Percentiles rank a stretch among this genome's conserved stretches.
Evolutionary conservation across 2,888 invertebrate species (phyloP).

Genomic region (Oligia fasciuncula): DNA sequence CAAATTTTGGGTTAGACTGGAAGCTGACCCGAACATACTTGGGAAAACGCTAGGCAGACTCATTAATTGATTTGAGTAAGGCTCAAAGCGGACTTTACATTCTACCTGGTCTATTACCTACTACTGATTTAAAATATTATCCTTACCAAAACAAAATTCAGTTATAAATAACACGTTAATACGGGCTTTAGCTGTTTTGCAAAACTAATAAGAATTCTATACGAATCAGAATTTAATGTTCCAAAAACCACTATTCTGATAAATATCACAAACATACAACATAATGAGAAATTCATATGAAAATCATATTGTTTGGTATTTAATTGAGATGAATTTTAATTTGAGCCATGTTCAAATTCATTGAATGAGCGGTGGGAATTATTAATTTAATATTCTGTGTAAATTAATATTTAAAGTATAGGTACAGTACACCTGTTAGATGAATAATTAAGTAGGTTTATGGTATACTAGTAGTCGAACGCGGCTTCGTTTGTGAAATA

Average conservation of each 20-base stretch:
- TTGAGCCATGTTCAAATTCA: conserved; percentile 4
- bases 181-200: neutral
- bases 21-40: neutral
- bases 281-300: conserved; percentile 25
- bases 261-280: neutral
- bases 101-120: no score
- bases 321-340: conserved; percentile 23
- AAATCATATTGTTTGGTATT: conserved; percentile 20
- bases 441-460: conserved; percentile 3
- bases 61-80: neutral
- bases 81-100: neutral
- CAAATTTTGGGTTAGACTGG: neutral
- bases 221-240: neutral
- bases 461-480: neutral
- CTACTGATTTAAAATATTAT: neutral
- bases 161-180: neutral
- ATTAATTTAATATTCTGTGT: conserved; percentile 23
- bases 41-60: neutral
- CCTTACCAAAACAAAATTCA: neutral
- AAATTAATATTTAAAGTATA: conserved; percentile 2
- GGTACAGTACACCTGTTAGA: neutral
- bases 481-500: neutral
- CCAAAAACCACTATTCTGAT: neutral
- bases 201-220: neutral
- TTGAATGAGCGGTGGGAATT: conserved; percentile 14